phyloP scores from a whole-genome alignment of 2,797 vertebrate genomes.

The Acrossocheilus fasciatus region DNA sequence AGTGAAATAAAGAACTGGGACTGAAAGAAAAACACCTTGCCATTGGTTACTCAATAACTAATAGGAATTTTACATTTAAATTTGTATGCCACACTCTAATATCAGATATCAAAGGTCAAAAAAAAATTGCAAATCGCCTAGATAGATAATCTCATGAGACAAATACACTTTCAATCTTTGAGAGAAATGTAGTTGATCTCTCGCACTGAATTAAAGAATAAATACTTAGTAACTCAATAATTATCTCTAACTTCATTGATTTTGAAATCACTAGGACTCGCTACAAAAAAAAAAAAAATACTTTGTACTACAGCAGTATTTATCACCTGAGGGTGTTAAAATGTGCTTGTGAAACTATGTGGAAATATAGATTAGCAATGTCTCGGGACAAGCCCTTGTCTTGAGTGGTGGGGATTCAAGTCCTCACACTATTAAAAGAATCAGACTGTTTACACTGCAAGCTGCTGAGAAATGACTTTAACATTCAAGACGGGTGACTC shows the following conservation, averaged over 20 bases:
- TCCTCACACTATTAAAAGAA: not conserved
- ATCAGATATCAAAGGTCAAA: not conserved
- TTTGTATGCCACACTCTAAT: not conserved
- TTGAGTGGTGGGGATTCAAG: not conserved
- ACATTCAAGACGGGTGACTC: not conserved
- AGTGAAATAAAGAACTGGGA: not conserved
- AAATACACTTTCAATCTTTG: not conserved
- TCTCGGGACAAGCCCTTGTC: not conserved
- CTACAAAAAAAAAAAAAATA: not conserved
- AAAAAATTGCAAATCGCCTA: not conserved
- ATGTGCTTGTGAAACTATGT: not conserved
- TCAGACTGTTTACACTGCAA: conserved; percentile 24
- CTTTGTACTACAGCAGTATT: not conserved
- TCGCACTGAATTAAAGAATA: not conserved
- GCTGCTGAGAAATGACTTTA: not conserved
- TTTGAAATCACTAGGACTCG: not conserved
- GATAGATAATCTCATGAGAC: not conserved
- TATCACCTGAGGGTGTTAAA: conserved; percentile 1
- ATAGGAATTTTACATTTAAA: not conserved
- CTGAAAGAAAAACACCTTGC: not conserved
- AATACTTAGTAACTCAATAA: not conserved
- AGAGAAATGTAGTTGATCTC: not conserved
- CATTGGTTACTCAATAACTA: not conserved
- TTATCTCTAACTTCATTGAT: not conserved
- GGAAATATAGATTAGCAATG: conserved; percentile 1